These are phyloP conservation scores for Xerus rutilus DNA, from an alignment of 2,797 vertebrate species.

Conservation along the genomic window DNA sequence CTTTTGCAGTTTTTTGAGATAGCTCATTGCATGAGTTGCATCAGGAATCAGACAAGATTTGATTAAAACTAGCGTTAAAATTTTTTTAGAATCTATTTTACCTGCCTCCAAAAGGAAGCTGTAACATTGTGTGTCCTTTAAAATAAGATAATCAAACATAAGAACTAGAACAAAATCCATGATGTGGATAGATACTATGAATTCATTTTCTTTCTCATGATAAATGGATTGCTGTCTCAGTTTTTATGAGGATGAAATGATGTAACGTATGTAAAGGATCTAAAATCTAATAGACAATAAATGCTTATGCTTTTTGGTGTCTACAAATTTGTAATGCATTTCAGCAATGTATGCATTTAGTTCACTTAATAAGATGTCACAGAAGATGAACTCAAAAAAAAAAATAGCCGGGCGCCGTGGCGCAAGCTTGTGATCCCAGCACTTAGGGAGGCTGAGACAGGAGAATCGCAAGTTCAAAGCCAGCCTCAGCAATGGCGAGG, in stretches of 20 bases:
- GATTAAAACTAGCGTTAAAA: not conserved
- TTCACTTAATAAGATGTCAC: not conserved
- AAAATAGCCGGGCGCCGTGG: too few species aligned
- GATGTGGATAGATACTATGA: not conserved
- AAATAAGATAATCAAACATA: not conserved
- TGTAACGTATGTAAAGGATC: not conserved
- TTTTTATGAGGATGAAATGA: constrained; percentile 14
- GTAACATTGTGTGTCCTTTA: not conserved
- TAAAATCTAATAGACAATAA: not conserved
- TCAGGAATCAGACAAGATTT: not conserved
- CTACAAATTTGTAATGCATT: not conserved
- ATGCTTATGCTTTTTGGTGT: not conserved
- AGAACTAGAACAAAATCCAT: not conserved
- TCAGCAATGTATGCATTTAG: not conserved
- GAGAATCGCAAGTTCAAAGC: too few species aligned
- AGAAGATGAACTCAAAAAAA: not conserved
- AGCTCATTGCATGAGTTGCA: not conserved
- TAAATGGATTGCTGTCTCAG: not conserved
- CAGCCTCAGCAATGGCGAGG: too few species aligned
- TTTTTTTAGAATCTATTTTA: constrained; percentile 12
- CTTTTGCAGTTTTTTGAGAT: constrained; percentile 15
- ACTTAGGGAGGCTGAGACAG: too few species aligned
- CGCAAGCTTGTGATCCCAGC: too few species aligned
- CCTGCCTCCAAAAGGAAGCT: not conserved
- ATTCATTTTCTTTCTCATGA: not conserved